phyloP scores from a whole-genome alignment of 2,113 vertebrate species.

The Bothrops jararaca region DNA sequence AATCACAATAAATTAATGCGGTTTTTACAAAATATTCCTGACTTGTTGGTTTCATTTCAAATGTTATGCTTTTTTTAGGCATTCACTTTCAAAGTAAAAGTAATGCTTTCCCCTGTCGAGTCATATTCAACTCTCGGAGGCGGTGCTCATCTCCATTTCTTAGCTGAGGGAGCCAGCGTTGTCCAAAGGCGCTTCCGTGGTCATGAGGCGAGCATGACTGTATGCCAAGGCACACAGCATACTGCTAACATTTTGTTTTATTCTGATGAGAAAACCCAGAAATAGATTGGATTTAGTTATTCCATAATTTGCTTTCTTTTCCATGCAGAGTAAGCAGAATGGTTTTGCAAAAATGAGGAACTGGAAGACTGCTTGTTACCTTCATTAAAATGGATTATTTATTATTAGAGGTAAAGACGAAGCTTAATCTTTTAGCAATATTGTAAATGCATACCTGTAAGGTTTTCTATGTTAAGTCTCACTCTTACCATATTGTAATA shows the following conservation, averaged over 20 bases:
- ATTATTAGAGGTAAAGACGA: conserved; percentile 71
- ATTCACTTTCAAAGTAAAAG: neutral
- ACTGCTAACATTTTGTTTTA: neutral
- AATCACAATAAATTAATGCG: neutral
- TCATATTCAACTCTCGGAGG: too few species aligned
- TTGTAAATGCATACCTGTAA: rapidly evolving
- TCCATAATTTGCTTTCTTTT: conserved; percentile 49
- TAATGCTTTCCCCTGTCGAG: neutral
- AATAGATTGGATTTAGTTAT: neutral
- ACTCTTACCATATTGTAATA: neutral
- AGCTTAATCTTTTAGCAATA: conserved; percentile 20
- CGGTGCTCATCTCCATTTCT: too few species aligned
- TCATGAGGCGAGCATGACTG: neutral
- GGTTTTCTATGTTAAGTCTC: conserved; percentile 1
- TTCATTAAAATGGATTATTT: conserved; percentile 70
- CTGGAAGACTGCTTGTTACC: conserved; percentile 66
- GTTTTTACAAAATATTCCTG: neutral
- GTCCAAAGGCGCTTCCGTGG: too few species aligned
- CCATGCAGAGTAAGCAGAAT: conserved; percentile 67
- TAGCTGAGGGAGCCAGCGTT: too few species aligned
- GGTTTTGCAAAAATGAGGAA: conserved; percentile 64
- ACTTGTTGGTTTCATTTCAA: neutral
- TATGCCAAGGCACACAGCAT: neutral
- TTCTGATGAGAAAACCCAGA: neutral
- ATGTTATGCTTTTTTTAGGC: neutral